These are phyloP conservation scores for Prosapia bicincta DNA, from an alignment of 2,888 invertebrate species.

Conservation along the genomic window DNA sequence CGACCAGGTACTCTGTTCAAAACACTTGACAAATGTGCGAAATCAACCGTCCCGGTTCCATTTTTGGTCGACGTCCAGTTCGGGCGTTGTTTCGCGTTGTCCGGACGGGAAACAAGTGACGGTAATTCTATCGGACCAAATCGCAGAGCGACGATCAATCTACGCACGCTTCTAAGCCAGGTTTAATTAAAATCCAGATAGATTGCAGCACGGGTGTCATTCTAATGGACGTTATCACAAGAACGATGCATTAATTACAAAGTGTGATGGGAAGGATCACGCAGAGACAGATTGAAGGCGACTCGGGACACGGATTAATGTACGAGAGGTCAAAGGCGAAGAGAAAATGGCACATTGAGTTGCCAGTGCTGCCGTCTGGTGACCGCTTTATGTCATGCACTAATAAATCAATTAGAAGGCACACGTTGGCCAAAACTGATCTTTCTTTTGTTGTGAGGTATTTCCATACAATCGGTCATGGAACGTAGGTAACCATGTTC, in stretches of 20 bases:
- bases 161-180: background rate
- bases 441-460: no score
- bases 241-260: background rate
- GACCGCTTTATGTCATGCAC: background rate
- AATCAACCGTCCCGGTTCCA: no score
- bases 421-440: no score
- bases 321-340: background rate
- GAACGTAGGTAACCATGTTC: no score
- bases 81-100: background rate
- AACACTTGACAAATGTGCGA: no score
- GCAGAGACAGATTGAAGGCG: background rate
- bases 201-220: background rate
- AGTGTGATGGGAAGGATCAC: background rate
- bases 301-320: background rate
- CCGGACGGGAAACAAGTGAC: background rate
- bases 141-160: background rate
- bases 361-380: background rate
- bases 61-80: background rate
- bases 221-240: background rate
- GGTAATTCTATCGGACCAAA: background rate
- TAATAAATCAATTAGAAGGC: background rate
- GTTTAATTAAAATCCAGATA: background rate
- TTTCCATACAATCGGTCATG: no score
- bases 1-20: no score
- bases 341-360: background rate